Base-by-base conservation (phyloP, 37 sponge, comb jelly and placozoan species). In the Crambe crambe region DNA sequence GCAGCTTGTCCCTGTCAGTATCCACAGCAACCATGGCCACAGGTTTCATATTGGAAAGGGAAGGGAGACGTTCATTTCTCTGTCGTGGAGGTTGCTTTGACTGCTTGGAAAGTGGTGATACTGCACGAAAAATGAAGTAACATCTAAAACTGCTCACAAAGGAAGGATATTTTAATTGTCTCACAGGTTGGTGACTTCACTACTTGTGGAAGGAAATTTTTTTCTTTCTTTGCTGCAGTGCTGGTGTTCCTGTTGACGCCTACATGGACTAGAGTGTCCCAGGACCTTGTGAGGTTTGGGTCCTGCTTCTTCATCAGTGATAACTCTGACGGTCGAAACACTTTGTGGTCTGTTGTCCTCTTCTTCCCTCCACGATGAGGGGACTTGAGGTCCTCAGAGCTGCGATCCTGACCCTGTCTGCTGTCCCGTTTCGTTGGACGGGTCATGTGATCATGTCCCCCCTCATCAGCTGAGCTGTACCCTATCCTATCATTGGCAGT, bases 21-120 rank as follows among this genome's bases (percentile, higher is more conserved):
- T 90, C 91, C 73, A 90, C 91, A 26, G 87, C 56, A 42, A 90
- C 83, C 78, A 90, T 22, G 23, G 83, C 83, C 10, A 90, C 80
- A 4, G 91, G 71, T 25, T 73, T 68, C 68, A 83, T 80, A 42
- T 78, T 64, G 20, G 36, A 64, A n/a, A 83, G 76, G 2, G 22
- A 37, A 27, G 81, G 81, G 29, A 81, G 81, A 54, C 71, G 43
- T 0, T 59, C 61, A 29, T 56, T 9, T 75, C 31, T 40, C 36
- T 35, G 68, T 29, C 37, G 68, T 6, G 21, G 5, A 34, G 17
- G 10, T 27, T 27, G 35, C 6, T 29, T 29, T 35, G 18, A 35
- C 30, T 62, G 64, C 64, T 62, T 10, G 64, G 21, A 21, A 21
- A 62, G 30, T 23, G 64, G 64, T 9, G 29, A 62, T 62, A 27